Evolutionary conservation across 2,888 invertebrate species (phyloP).

Genomic region (Thera britannica): DNA sequence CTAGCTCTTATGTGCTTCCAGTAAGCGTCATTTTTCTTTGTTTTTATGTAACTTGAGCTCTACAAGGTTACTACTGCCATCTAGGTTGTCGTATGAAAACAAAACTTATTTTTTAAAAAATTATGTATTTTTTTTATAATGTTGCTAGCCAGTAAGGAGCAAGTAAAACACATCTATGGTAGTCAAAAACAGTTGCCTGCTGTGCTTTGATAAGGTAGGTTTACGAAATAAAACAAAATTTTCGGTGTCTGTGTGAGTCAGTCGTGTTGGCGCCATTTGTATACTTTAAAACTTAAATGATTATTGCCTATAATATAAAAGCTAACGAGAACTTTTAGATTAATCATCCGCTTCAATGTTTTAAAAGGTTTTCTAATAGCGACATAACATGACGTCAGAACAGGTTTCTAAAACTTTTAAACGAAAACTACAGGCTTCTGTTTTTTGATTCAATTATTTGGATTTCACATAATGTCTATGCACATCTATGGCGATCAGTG

Average conservation of each 20-base stretch:
- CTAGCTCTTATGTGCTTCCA: too few relatives aligned
- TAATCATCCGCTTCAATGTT: conserved; percentile 27
- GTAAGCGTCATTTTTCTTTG: too few relatives aligned
- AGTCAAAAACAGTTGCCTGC: background rate
- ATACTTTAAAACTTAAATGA: conserved; percentile 40
- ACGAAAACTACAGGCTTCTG: background rate
- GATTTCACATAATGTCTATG: too few relatives aligned
- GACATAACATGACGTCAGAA: background rate
- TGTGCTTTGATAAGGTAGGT: background rate
- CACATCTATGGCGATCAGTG: too few relatives aligned
- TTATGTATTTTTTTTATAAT: too few relatives aligned
- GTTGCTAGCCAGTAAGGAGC: too few relatives aligned
- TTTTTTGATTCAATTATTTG: background rate
- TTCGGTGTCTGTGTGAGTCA: conserved; percentile 46
- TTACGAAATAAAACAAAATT: conserved; percentile 48
- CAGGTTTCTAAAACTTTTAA: conserved; percentile 1
- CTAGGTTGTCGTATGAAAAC: too few relatives aligned
- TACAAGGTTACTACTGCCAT: too few relatives aligned
- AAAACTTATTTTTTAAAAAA: too few relatives aligned
- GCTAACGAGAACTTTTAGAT: conserved; percentile 41
- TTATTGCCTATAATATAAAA: conserved; percentile 39
- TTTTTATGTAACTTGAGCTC: too few relatives aligned
- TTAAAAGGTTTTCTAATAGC: background rate
- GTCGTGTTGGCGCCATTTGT: conserved; percentile 35
- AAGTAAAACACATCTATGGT: background rate